Base-by-base conservation (phyloP, 1,140 invertebrate genomes). In the Augochlora pura region DNA sequence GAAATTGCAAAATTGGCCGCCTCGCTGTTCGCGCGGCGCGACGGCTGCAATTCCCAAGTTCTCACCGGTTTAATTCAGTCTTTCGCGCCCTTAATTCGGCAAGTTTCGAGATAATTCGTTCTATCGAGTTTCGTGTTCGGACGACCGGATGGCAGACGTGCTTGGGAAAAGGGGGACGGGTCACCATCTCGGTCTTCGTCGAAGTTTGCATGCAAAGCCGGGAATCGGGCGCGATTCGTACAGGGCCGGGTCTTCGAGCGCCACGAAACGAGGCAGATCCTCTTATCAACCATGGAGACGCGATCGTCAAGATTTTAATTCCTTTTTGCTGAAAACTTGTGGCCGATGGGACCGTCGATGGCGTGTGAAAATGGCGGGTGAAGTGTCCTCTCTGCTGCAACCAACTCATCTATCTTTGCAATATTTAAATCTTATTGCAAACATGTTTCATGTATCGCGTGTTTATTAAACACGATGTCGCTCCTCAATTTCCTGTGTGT, bases 91-190 rank as follows among this genome's bases (percentile, higher is more conserved):
- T 82, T 68, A 65, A 78, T 72, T 23, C 63, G 57, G n/a, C 80
- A 52, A 83, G 80, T 82, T 78, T 78, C 63, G 46, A 18, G 74
- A 59, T 69, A 69, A 83, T 73, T 83, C 74, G 42, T 82, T 69
- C 74, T 62, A 77, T 77, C 64, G 42, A 77, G 73, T 82, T 77
- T 68, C 68, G 21, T 25, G 18, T 60, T 71, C 59, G 68, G 25
- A 25, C 73, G 60, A 46, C 46, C 46, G 46, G 52, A 8, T 14
- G 25, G 46, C 38, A 57, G 49, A 60, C 65, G 70, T 60, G 65
- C 12, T 18, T 38, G 18, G 16, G 9, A 38, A n/a, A 21, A n/a
- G 8, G 49, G 10, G 54, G 18, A 54, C 21, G 25, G 38, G 54
- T 23, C 59, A 52, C 27, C 14, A n/a, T n/a, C 32, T 39, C n/a